Conservation (phyloP, 2,113 vertebrate genomes). For the Illadopsis cleaveri region DNA sequence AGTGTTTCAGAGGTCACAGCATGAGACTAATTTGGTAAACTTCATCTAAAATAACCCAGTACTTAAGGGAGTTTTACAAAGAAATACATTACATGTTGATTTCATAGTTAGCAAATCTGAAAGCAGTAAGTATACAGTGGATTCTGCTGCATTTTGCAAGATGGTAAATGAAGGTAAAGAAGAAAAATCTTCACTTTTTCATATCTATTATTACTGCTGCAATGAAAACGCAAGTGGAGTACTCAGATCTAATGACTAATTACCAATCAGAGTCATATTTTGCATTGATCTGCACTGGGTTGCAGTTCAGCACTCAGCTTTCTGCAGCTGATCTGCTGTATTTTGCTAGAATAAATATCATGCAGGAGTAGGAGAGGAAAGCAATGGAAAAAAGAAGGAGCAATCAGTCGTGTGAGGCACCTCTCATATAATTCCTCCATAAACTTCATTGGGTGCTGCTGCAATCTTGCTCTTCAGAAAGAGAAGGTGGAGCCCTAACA, state of each 20-base stretch:
- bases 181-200: not conserved
- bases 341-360: not conserved
- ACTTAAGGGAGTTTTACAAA: not conserved
- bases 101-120: not conserved
- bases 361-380: not conserved
- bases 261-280: not conserved
- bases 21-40: conserved; percentile 35
- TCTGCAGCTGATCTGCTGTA: not conserved
- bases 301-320: not conserved
- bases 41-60: not conserved
- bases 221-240: not conserved
- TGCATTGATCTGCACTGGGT: not conserved
- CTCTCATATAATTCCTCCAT: not conserved
- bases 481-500: not conserved
- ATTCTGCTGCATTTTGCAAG: not conserved
- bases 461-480: not conserved
- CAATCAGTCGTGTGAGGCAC: not conserved
- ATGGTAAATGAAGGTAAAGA: not conserved
- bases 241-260: not conserved
- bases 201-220: not conserved
- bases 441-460: not conserved
- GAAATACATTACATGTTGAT: not conserved
- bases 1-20: conserved; percentile 39
- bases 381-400: not conserved
- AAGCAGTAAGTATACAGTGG: not conserved